Evolutionary conservation across 2,888 invertebrate species (phyloP), one percentile per base, ranked within the genome.

Genomic region (Tineola bisselliella): DNA sequence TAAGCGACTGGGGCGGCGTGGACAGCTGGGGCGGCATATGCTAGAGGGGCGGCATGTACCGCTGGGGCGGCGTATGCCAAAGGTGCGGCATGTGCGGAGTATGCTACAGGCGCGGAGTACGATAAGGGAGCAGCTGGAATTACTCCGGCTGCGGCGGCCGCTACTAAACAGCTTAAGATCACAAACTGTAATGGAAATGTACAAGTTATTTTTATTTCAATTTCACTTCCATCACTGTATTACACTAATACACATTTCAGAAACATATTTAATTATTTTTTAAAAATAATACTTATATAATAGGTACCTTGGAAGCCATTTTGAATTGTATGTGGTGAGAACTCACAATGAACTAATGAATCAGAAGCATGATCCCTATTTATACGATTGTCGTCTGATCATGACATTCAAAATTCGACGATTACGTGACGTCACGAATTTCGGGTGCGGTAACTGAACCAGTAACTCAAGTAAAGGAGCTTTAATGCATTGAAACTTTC

Each of bases 231-330:
- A n/a, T n/a, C n/a, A n/a, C n/a, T n/a, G n/a, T n/a, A n/a, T n/a
- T n/a, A n/a, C n/a, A n/a, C n/a, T n/a, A n/a, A n/a, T n/a, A n/a
- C n/a, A n/a, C n/a, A n/a, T n/a, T n/a, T n/a, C n/a, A n/a, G n/a
- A n/a, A n/a, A n/a, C n/a, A n/a, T n/a, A n/a, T n/a, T n/a, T n/a
- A 62, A 60, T 48, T 3, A 48, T 10, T n/a, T 61, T 44, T 15
- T 19, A 43, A 61, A 62, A 11, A 60, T 13, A 38, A 31, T 38
- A 59, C 6, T 8, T 6, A 2, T 25, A 6, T 25, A 6, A 44
- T 60, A 44, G 33, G 8, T 76, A 81, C 80, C 79, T 81, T 81
- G 73, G 79, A 80, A 74, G 79, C 76, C 80, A 82, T 81, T 73
- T 73, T 66, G 62, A 68, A 68, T 68, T 73, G 67, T 63, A 69